Base-by-base conservation (phyloP, 2,888 invertebrate genomes). In the Patella ulyssiponensis region DNA sequence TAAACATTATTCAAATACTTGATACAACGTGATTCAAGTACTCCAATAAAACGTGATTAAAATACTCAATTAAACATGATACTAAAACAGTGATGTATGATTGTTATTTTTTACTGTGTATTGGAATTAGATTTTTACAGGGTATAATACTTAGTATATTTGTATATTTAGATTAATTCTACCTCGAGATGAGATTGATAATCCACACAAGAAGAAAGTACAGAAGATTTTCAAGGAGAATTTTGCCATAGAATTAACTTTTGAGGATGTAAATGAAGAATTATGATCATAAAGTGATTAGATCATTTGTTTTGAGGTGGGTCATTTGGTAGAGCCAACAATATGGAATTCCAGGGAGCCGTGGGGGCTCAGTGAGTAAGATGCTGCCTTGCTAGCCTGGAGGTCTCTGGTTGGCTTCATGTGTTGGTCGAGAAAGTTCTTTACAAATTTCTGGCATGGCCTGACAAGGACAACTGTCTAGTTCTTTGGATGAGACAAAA, bases 201-300 rank as follows among this genome's bases (percentile, higher is more conserved):
- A 93, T 85, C 92, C 93, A 4, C 93, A 93, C 84, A 93, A 93
- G 86, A 84, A 88, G 74, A 92, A 92, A 78, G 91, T 91, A 7
- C 91, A 92, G 90, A 87, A 91, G 77, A 87, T 91, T 51, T 93
- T 91, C 83, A 84, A 87, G 56, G 92, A 92, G 70, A 88, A 91
- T 73, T 92, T 93, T 83, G 86, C 88, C 7, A 87, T 93, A n/a
- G 88, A 89, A 78, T 82, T 92, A 17, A 82, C 82, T 69, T 90
- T 90, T 84, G 88, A 88, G 77, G 84, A 85, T 72, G 84, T 80
- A 11, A 69, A 79, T 15, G 81, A 81, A 15, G 79, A 69, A 15
- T 71, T 51, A 56, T 20, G 76, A 72, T 51, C 15, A 44, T 44
- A 52, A 51, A 69, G 69, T 2, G 56, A 58, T 15, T 27, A n/a